Evolutionary conservation across 2,797 vertebrate genomes (phyloP), one percentile per base, ranked within the genome.

Genomic region (Neomorphus geoffroyi): DNA sequence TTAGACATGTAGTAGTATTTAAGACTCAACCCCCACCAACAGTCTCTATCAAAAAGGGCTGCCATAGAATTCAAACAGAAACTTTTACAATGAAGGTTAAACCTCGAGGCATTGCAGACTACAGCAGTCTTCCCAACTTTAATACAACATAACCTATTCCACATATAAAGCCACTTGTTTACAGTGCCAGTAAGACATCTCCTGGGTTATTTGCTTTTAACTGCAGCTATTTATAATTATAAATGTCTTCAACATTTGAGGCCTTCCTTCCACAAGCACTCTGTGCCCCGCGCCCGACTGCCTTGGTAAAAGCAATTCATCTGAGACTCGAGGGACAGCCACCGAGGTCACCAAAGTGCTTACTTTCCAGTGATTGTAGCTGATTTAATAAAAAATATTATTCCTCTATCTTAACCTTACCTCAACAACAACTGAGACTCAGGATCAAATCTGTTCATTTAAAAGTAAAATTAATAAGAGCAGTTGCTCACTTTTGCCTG

Each of bases 201-300:
- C 13, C 66, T 16, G 15, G 32, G 54, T 75, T 90, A 78, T 86
- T 90, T 90, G 81, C 79, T 82, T 70, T 74, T 90, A 88, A 24
- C 43, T 50, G 45, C 35, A 95, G 84, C 85, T 92, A 82, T 88
- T 90, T 80, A 61, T 72, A 84, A 90, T 79, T 51, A 83, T 33
- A 67, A 95, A 80, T 69, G 60, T 66, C 82, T 83, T 64, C 14
- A 78, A 24, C 15, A 19, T 83, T 83, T 19, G 54, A 56, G 66
- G 48, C 70, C 0, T 0, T 51, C 77, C 66, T 60, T 54, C 84
- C 70, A 71, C 39, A 19, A 39, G 50, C 51, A 11, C 50, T 24
- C 45, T 9, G 46, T 2, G 1, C 41, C 45, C 61, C 56, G 85
- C 75, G 71, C 74, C 43, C 54, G 56, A 45, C 61, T 87, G 91